These are phyloP conservation scores for Egretta garzetta DNA, from an alignment of 2,113 vertebrate species.

Conservation along the genomic window DNA sequence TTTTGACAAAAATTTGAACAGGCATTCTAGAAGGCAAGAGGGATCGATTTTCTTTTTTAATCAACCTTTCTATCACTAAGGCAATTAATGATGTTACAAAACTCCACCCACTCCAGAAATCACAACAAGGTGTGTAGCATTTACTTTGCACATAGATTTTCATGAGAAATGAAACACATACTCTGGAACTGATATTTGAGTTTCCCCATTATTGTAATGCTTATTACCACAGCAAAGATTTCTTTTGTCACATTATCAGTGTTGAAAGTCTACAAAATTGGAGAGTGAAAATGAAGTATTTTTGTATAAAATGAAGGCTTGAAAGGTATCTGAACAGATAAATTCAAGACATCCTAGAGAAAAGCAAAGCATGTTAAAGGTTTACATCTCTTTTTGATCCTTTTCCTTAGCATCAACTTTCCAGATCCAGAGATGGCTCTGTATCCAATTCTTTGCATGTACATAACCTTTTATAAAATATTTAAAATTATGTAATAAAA, in stretches of 20 bases:
- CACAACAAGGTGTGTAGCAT: background rate
- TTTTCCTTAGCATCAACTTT: background rate
- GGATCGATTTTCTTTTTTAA: background rate
- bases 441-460: background rate
- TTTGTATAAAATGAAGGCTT: background rate
- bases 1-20: background rate
- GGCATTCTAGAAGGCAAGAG: background rate
- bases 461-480: background rate
- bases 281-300: background rate
- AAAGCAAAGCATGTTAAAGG: background rate
- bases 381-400: background rate
- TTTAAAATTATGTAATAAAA: rapidly evolving
- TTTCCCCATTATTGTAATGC: background rate
- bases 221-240: background rate
- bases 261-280: background rate
- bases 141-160: background rate
- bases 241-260: background rate
- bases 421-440: background rate
- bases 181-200: background rate
- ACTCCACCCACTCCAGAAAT: background rate
- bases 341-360: background rate
- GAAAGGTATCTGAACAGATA: background rate
- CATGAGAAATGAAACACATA: background rate
- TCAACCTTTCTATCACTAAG: background rate
- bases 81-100: background rate